Evolutionary conservation across 2,888 invertebrate genomes (phyloP).

Genomic region (Polydrusus tereticollis): DNA sequence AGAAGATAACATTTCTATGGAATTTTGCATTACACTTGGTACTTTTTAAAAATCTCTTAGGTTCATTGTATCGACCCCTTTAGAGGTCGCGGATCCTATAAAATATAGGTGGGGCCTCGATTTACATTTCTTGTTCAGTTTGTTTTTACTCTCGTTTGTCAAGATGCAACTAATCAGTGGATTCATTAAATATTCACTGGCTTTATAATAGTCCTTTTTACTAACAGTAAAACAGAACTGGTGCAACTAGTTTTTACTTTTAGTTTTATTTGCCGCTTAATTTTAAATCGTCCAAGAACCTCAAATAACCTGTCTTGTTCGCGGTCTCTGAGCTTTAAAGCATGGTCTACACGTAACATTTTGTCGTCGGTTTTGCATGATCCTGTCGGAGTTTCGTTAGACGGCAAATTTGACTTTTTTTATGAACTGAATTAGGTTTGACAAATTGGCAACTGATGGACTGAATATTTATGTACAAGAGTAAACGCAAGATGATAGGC

Average conservation of each 20-base stretch:
- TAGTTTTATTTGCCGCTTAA: conserved; percentile 22
- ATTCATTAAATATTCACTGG: conserved; percentile 17
- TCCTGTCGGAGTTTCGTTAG: no score
- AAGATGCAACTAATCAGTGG: conserved; percentile 15
- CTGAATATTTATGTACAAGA: no score
- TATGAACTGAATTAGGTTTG: no score
- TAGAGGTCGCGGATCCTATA: conserved; percentile 24
- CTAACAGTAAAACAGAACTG: conserved; percentile 10
- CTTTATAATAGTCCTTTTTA: conserved; percentile 20
- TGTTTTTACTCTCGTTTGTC: conserved; percentile 15
- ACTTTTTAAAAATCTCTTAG: background rate
- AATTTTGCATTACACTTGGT: background rate
- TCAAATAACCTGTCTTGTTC: background rate
- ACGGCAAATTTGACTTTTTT: no score
- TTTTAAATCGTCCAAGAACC: background rate
- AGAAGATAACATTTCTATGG: background rate
- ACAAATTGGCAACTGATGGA: no score
- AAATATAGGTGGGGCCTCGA: conserved; percentile 26
- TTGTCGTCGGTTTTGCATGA: background rate
- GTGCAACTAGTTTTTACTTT: conserved; percentile 16
- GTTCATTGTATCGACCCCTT: background rate
- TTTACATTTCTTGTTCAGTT: conserved; percentile 24
- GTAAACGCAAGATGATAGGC: no score
- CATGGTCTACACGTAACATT: background rate
- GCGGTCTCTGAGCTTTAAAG: background rate